Conservation (phyloP, 2,113 vertebrate genomes). For the Sialia sialis region DNA sequence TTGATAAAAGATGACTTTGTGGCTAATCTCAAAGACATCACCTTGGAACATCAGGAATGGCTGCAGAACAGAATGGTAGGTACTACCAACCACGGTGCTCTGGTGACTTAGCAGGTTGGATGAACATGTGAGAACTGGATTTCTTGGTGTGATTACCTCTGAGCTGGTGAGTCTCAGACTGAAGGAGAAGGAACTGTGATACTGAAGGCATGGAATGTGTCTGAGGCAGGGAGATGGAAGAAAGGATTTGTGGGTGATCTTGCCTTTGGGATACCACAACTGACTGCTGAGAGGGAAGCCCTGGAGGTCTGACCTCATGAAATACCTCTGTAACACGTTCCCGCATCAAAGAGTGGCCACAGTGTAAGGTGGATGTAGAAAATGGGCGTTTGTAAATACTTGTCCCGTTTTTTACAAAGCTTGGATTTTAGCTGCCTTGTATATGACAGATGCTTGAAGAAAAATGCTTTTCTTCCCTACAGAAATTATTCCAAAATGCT, state of each 20-base stretch:
- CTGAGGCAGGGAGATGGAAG: not conserved
- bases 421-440: not conserved
- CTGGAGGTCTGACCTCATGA: not conserved
- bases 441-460: not conserved
- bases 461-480: not conserved
- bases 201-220: not conserved
- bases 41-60: constrained; percentile 83
- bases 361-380: not conserved
- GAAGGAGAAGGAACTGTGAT: not conserved
- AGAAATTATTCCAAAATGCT: constrained; percentile 59
- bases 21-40: constrained; percentile 71
- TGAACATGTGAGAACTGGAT: not conserved
- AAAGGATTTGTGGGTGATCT: not conserved
- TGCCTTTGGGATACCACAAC: not conserved
- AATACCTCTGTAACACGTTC: not conserved
- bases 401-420: not conserved
- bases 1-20: constrained; percentile 82
- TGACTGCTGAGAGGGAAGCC: not conserved
- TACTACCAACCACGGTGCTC: not conserved
- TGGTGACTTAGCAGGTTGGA: not conserved
- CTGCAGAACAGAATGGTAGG: constrained; percentile 76
- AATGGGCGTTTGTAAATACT: not conserved
- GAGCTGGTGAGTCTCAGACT: not conserved
- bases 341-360: not conserved
- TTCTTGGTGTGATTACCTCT: not conserved